phyloP scores from a whole-genome alignment of 2,113 vertebrate species.

The Phoxinus phoxinus region DNA sequence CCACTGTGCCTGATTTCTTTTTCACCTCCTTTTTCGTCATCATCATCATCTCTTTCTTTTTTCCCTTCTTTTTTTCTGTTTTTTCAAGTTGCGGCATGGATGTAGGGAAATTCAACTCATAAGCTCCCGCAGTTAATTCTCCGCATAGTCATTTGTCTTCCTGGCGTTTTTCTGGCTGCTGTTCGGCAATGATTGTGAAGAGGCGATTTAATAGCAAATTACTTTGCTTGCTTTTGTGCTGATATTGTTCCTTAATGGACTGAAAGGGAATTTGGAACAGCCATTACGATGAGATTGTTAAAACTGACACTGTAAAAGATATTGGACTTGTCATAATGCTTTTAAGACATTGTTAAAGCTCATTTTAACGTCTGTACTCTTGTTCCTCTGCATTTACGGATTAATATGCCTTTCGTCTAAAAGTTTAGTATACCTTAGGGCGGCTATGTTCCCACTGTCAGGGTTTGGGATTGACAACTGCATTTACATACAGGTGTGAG shows the following conservation, averaged over 20 bases:
- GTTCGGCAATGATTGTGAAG: constrained; percentile 40
- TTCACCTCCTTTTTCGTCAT: constrained; percentile 3
- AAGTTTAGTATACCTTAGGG: neutral
- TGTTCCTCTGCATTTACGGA: neutral
- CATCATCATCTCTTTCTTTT: constrained; percentile 31
- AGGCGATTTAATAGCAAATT: constrained; percentile 56
- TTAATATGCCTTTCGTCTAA: neutral
- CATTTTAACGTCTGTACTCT: constrained; percentile 24
- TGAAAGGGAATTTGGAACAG: constrained; percentile 45
- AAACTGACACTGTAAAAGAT: constrained; percentile 45
- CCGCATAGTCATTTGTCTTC: constrained; percentile 53
- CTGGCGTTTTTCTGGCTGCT: constrained; percentile 54
- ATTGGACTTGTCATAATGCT: constrained; percentile 14
- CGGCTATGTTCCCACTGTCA: neutral
- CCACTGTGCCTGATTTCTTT: constrained; percentile 70
- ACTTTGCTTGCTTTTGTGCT: constrained; percentile 55
- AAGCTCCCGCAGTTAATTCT: constrained; percentile 66
- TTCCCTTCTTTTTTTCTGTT: constrained; percentile 58
- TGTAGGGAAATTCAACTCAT: constrained; percentile 65
- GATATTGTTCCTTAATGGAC: constrained; percentile 57
- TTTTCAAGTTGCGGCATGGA: constrained; percentile 64
- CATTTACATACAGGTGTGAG: neutral
- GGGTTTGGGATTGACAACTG: neutral
- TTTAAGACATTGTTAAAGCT: constrained; percentile 43
- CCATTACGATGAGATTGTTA: constrained; percentile 53